Evolutionary conservation across 2,113 vertebrate species (phyloP).

Genomic region (Rhodinocichla rosea): DNA sequence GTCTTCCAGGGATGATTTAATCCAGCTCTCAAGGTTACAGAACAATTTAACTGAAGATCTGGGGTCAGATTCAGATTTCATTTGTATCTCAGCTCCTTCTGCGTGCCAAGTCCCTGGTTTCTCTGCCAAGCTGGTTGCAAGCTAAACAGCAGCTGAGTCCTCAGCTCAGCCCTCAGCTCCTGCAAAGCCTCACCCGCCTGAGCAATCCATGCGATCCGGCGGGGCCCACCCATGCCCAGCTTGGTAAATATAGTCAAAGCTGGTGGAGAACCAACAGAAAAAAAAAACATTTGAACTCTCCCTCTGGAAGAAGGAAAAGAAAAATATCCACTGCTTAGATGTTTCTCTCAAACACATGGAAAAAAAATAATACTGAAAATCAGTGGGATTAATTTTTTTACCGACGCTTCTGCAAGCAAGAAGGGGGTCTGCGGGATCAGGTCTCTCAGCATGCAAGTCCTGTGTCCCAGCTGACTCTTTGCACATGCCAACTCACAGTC

Average conservation of each 20-base stretch:
- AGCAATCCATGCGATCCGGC: not conserved
- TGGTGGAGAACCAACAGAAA: not conserved
- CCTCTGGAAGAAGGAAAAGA: not conserved
- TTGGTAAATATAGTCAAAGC: conserved; percentile 13
- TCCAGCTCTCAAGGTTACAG: not conserved
- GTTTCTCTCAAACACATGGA: not conserved
- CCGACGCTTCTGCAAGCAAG: rapidly evolving
- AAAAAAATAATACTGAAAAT: not conserved
- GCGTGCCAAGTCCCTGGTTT: not conserved
- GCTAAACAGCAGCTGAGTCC: not conserved
- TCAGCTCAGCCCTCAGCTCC: not conserved
- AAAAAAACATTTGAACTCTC: not conserved
- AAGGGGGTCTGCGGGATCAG: not conserved
- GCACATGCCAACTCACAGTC: not conserved
- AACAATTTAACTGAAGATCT: not conserved
- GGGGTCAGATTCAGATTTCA: not conserved
- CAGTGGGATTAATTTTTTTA: not conserved
- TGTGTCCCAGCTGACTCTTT: not conserved
- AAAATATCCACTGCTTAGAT: not conserved
- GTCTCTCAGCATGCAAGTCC: not conserved
- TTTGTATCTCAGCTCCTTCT: not conserved
- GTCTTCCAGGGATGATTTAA: not conserved
- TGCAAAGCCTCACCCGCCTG: not conserved
- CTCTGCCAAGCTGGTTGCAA: not conserved
- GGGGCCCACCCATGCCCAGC: not conserved